Conservation (phyloP, 1,140 invertebrate species). For the Caenorhabditis remanei region DNA sequence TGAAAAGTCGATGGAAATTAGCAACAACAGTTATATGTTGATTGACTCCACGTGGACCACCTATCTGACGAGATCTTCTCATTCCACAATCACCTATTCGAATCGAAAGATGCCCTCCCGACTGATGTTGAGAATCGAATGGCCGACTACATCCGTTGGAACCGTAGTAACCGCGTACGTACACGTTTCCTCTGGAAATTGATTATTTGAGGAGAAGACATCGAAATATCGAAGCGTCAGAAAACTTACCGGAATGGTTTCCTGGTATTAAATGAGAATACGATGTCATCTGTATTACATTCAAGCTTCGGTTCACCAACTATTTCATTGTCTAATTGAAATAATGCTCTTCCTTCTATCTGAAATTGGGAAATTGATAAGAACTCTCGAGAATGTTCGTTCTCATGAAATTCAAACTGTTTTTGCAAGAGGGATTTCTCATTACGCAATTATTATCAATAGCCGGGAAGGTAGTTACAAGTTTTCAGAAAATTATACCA, state of each 20-base stretch:
- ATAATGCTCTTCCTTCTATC: neutral
- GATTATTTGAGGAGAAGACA: neutral
- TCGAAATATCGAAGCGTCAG: neutral
- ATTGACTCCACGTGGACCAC: constrained; percentile 67
- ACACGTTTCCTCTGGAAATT: constrained; percentile 61
- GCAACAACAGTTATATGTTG: constrained; percentile 68
- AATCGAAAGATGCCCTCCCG: constrained; percentile 53
- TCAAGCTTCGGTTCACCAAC: constrained; percentile 1
- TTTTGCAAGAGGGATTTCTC: neutral
- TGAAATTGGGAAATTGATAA: neutral
- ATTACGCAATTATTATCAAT: no score
- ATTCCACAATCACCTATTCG: constrained; percentile 64
- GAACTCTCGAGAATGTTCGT: neutral
- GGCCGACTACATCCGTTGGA: constrained; percentile 7
- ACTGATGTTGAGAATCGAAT: constrained; percentile 53
- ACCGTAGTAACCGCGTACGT: constrained; percentile 61
- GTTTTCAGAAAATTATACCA: neutral
- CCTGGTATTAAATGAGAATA: constrained; percentile 17
- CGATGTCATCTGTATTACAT: constrained; percentile 23
- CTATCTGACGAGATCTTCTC: constrained; percentile 61
- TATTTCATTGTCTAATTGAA: constrained; percentile 34
- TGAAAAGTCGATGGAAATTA: constrained; percentile 72
- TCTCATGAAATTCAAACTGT: neutral
- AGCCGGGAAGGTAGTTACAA: no score
- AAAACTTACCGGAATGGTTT: constrained; percentile 12